phyloP scores from a whole-genome alignment of 2,113 vertebrate genomes.

The Hippocampus guttulatus region DNA sequence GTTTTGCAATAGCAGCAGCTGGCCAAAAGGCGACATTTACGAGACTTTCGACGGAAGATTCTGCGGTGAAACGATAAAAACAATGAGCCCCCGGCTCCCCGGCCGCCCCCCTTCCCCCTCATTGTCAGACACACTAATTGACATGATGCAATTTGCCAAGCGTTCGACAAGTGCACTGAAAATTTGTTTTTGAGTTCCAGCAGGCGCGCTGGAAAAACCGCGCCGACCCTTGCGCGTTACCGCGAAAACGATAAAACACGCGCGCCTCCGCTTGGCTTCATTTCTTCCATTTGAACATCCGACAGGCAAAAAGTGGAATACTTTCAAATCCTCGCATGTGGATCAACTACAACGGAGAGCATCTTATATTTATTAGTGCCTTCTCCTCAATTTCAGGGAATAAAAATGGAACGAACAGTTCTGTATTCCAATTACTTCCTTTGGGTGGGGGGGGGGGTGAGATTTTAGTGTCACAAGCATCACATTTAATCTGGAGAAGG shows the following conservation, averaged over 20 bases:
- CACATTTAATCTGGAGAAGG: constrained; percentile 12
- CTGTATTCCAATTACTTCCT: not conserved
- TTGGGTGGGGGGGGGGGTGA: not conserved
- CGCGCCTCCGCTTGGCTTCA: constrained; percentile 40
- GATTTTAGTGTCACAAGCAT: not conserved
- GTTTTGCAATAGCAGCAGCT: not conserved
- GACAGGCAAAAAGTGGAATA: not conserved
- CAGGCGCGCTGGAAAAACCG: constrained; percentile 53
- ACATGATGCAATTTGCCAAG: constrained; percentile 27
- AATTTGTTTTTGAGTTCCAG: constrained; percentile 52
- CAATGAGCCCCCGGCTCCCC: too few relatives aligned
- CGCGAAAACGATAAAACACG: constrained; percentile 60
- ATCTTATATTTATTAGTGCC: not conserved
- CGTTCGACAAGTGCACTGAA: constrained; percentile 30
- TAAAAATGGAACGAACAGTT: not conserved
- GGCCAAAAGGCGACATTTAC: not conserved
- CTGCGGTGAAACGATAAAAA: not conserved
- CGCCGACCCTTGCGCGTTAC: constrained; percentile 50
- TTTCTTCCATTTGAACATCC: constrained; percentile 59
- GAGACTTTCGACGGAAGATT: not conserved
- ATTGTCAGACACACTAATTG: not conserved
- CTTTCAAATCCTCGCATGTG: not conserved
- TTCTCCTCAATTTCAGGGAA: not conserved
- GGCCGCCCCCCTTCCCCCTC: not conserved
- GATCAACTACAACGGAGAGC: not conserved